These are phyloP conservation scores for Chironex yamaguchii DNA, from an alignment of 30 jellyfish, hydroid and myxozoan species.

Conservation along the genomic window DNA sequence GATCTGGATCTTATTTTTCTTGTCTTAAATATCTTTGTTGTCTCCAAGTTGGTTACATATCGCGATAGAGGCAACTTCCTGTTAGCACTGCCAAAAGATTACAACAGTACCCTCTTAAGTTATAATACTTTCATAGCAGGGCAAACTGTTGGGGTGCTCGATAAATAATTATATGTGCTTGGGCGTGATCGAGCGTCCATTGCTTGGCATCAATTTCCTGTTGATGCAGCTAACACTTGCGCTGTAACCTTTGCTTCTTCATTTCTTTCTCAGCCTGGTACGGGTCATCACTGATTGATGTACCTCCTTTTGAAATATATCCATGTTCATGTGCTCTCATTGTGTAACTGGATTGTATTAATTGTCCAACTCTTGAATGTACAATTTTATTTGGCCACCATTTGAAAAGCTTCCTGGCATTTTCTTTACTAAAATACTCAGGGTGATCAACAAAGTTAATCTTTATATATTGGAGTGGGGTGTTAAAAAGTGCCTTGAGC, in stretches of 20 bases:
- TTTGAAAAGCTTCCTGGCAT: conserved; percentile 29
- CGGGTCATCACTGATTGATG: conserved; percentile 44
- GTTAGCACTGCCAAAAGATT: too few relatives aligned
- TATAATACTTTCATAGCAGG: too few relatives aligned
- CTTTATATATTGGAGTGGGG: conserved; percentile 29
- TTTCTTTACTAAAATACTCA: conserved; percentile 16
- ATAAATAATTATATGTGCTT: too few relatives aligned
- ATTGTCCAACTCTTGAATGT: conserved; percentile 55
- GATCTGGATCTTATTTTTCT: too few relatives aligned
- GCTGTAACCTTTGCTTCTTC: conserved; percentile 12
- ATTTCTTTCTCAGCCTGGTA: conserved; percentile 56
- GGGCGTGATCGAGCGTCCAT: too few relatives aligned
- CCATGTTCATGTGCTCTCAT: conserved; percentile 40
- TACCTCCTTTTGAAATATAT: conserved; percentile 37
- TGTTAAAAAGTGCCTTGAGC: conserved; percentile 19
- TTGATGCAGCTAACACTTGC: background rate
- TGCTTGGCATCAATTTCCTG: too few relatives aligned
- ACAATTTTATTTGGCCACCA: conserved; percentile 62
- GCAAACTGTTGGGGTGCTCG: too few relatives aligned
- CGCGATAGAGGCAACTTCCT: too few relatives aligned
- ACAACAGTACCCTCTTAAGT: too few relatives aligned
- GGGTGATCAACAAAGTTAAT: conserved; percentile 1
- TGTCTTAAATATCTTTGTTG: too few relatives aligned
- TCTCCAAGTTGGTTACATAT: too few relatives aligned
- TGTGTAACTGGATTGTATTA: conserved; percentile 45